Evolutionary conservation across 2,113 vertebrate species (phyloP).

Genomic region (Mugil cephalus): DNA sequence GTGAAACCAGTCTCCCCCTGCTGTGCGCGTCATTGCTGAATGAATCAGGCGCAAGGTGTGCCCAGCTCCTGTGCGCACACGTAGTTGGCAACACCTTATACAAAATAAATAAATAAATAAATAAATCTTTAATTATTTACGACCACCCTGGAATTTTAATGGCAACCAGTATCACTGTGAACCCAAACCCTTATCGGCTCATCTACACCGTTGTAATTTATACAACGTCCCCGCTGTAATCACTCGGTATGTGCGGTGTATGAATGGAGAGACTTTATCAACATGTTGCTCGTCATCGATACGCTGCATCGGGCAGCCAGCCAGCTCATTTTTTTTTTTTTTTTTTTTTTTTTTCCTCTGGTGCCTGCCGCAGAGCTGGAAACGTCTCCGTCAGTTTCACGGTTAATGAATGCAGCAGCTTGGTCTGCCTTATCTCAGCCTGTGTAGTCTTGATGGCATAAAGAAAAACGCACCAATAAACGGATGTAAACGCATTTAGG

Average conservation of each 20-base stretch:
- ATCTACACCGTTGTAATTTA: background rate
- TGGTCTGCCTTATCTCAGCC: constrained; percentile 37
- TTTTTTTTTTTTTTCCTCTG: background rate
- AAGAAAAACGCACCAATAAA: background rate
- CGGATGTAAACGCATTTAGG: background rate
- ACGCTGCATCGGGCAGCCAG: constrained; percentile 49
- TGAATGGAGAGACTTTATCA: constrained; percentile 51
- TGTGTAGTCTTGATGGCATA: constrained; percentile 6
- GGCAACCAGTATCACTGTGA: background rate
- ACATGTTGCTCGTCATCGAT: constrained; percentile 73
- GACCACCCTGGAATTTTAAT: background rate
- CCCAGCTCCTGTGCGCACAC: constrained; percentile 40
- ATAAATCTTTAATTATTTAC: background rate
- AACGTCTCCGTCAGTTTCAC: constrained; percentile 68
- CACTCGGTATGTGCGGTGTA: background rate
- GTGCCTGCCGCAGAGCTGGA: constrained; percentile 77
- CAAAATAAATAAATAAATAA: background rate
- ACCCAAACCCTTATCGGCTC: background rate
- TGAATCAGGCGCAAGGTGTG: constrained; percentile 78
- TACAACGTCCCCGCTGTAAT: background rate
- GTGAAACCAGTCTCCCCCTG: constrained; percentile 22
- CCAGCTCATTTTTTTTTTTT: constrained; percentile 20
- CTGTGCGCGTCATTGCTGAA: constrained; percentile 56
- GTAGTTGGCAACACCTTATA: constrained; percentile 23
- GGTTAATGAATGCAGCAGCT: constrained; percentile 79